Evolutionary conservation across 1,140 invertebrate genomes (phyloP).

Genomic region (Orchestia grillus): DNA sequence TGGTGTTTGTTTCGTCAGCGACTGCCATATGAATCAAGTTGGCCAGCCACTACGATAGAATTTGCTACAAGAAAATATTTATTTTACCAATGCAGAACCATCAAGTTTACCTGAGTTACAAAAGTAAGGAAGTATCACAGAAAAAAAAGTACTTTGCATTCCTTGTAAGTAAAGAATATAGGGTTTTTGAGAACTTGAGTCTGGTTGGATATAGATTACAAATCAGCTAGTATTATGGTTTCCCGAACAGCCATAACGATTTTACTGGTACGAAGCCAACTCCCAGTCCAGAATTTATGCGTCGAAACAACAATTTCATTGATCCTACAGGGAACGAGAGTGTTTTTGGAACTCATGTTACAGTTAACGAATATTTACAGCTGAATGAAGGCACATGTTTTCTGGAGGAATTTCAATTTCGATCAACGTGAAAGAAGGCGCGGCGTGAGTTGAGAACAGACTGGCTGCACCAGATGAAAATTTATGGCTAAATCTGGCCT

Average conservation of each 20-base stretch:
- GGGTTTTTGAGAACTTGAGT: background rate
- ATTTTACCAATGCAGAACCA: background rate
- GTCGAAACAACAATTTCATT: background rate
- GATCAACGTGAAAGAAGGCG: background rate
- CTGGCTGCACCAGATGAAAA: background rate
- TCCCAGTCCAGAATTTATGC: background rate
- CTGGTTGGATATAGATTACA: background rate
- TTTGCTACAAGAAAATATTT: background rate
- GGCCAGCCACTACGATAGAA: background rate
- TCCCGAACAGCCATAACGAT: background rate
- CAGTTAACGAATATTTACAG: constrained; percentile 1
- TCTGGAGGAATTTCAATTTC: background rate
- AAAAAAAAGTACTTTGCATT: background rate
- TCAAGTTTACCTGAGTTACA: background rate
- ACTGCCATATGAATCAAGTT: constrained; percentile 12
- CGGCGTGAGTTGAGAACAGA: background rate
- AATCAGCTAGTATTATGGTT: background rate
- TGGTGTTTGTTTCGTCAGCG: constrained; percentile 35
- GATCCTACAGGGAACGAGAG: background rate
- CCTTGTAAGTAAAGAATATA: background rate
- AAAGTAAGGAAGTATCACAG: background rate
- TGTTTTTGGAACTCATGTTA: background rate
- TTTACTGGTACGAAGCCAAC: background rate
- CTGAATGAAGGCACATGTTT: background rate
- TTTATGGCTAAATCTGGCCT: background rate